phyloP scores from a whole-genome alignment of 2,888 invertebrate species.

The Lysandra bellargus region DNA sequence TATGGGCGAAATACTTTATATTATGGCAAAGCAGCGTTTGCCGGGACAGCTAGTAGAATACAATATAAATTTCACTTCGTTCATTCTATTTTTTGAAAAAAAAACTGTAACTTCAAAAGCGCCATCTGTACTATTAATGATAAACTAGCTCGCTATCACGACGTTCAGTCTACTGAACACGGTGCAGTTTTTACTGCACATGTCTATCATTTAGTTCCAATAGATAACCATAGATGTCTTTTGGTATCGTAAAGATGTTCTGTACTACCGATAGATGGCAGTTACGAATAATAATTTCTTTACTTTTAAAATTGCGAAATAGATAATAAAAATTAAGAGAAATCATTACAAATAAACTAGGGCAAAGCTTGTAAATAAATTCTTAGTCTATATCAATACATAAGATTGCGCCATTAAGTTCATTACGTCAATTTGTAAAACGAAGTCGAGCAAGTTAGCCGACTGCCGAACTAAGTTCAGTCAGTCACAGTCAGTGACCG shows the following conservation, averaged over 20 bases:
- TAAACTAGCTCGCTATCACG: neutral
- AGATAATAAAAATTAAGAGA: neutral
- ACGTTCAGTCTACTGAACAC: neutral
- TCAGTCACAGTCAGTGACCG: slow-evolving; percentile 54
- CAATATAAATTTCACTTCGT: no score
- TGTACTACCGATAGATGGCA: neutral
- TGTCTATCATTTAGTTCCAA: neutral
- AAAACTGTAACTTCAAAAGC: neutral
- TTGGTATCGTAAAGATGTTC: neutral
- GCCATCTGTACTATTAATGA: neutral
- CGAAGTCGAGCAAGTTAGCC: slow-evolving; percentile 49
- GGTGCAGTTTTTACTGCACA: neutral
- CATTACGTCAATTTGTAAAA: slow-evolving; percentile 37
- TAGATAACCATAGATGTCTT: neutral
- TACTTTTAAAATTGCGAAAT: neutral
- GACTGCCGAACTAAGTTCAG: slow-evolving; percentile 44
- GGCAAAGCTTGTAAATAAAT: neutral
- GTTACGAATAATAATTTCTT: neutral
- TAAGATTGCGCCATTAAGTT: slow-evolving; percentile 7
- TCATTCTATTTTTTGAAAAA: neutral
- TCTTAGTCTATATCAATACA: neutral
- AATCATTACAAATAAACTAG: neutral
- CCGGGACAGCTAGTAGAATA: no score
- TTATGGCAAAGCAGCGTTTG: no score
- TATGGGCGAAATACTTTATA: no score